These are phyloP conservation scores for Serinus canaria DNA, from an alignment of 2,113 vertebrate species.

Conservation along the genomic window DNA sequence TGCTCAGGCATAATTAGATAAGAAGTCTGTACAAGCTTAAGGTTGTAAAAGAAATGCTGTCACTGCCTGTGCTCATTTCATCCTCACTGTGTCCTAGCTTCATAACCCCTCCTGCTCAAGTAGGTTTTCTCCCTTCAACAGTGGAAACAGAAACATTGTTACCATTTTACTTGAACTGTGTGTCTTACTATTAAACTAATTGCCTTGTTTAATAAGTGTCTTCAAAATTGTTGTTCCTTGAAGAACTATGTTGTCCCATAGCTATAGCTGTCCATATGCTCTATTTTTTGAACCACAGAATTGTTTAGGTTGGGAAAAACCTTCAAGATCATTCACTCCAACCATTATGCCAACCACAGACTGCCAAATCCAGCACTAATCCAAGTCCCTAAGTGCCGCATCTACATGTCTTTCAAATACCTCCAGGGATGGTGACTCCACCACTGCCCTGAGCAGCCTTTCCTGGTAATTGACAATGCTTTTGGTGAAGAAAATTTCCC, in stretches of 20 bases:
- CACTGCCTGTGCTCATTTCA: neutral
- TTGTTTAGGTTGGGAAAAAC: neutral
- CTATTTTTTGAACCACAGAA: neutral
- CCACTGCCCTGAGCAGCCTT: neutral
- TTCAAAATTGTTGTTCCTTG: neutral
- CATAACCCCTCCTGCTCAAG: neutral
- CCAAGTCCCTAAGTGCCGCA: neutral
- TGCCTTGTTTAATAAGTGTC: neutral
- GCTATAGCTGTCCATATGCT: neutral
- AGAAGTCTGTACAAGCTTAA: neutral
- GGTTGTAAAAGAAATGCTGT: neutral
- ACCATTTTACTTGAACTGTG: neutral
- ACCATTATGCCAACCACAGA: fast-evolving
- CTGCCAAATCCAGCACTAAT: neutral
- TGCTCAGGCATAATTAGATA: neutral
- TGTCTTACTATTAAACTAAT: neutral
- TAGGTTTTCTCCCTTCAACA: neutral
- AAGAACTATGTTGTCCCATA: neutral
- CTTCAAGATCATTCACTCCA: neutral
- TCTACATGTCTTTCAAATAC: neutral
- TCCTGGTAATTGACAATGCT: neutral
- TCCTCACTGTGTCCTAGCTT: neutral
- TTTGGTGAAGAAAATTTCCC: neutral
- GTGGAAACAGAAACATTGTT: neutral
- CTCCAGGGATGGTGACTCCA: neutral